These are phyloP conservation scores for Channa striata DNA, from an alignment of 2,797 vertebrate genomes.

Conservation along the genomic window DNA sequence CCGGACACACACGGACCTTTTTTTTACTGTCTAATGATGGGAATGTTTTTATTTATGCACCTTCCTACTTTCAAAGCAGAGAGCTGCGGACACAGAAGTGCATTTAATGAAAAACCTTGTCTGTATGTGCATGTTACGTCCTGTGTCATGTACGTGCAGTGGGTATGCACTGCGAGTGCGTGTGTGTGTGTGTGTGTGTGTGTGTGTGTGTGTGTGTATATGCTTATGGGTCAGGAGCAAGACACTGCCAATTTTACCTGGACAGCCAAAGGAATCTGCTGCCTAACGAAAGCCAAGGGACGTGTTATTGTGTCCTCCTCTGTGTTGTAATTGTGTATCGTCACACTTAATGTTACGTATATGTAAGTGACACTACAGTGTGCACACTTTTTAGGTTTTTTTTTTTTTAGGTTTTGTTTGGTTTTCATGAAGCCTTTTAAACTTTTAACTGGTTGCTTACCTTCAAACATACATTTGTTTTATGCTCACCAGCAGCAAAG, in stretches of 20 bases:
- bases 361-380: constrained; percentile 39
- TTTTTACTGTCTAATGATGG: constrained; percentile 52
- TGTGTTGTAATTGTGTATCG: constrained; percentile 55
- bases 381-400: constrained; percentile 1
- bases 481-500: constrained; percentile 68
- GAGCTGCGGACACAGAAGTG: constrained; percentile 84
- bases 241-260: constrained; percentile 76
- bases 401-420: background rate
- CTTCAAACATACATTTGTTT: constrained; percentile 44
- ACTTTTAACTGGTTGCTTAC: constrained; percentile 45
- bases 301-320: constrained; percentile 54
- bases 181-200: constrained; percentile 19
- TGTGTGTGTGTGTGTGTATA: constrained; percentile 10
- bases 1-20: constrained; percentile 77
- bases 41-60: constrained; percentile 79
- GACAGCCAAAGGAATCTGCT: constrained; percentile 70
- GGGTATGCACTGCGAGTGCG: constrained; percentile 32
- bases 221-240: constrained; percentile 57
- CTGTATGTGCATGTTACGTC: constrained; percentile 82
- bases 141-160: constrained; percentile 59
- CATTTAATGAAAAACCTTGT: constrained; percentile 77
- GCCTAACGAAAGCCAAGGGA: constrained; percentile 62
- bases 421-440: constrained; percentile 40
- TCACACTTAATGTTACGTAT: constrained; percentile 63
- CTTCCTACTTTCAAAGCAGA: constrained; percentile 72